A percentile compares a stretch with the other conserved stretches of the same genome.
Evolutionary conservation across 23 tunicate species (phyloP).

Genomic region (Oikopleura vanhoeffeni): DNA sequence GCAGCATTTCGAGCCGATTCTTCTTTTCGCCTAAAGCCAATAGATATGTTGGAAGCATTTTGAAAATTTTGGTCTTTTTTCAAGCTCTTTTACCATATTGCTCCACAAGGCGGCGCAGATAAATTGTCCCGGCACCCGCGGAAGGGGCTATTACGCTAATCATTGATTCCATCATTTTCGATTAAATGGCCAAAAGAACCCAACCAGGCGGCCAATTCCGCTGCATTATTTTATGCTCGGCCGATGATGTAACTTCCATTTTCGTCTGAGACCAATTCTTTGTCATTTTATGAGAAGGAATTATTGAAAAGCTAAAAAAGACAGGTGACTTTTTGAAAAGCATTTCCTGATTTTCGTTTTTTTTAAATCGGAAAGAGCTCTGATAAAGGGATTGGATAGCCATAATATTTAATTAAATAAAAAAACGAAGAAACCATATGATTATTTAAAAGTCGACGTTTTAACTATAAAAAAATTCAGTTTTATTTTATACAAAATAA

Average conservation of each 20-base stretch:
- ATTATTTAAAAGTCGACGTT: too few relatives aligned
- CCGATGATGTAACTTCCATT: not conserved
- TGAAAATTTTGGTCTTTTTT: not conserved
- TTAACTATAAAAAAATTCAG: too few relatives aligned
- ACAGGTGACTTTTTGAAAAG: not conserved
- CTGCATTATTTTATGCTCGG: not conserved
- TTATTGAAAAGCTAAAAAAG: not conserved
- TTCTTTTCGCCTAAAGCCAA: not conserved
- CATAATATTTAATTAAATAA: too few relatives aligned
- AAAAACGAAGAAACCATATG: too few relatives aligned
- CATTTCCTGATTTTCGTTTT: too few relatives aligned
- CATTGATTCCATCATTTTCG: not conserved
- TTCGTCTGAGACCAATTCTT: not conserved
- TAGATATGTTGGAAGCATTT: not conserved
- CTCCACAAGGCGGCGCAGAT: not conserved
- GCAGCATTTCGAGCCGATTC: not conserved
- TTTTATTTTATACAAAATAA: too few relatives aligned
- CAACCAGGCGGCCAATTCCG: not conserved
- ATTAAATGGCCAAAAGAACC: not conserved
- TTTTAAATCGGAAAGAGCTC: too few relatives aligned
- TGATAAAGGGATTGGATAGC: too few relatives aligned
- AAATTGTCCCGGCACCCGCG: not conserved
- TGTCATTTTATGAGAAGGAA: not conserved
- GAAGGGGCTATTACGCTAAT: not conserved
- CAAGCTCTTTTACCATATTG: not conserved